phyloP scores from a whole-genome alignment of 2,113 vertebrate species.

The Indri indri region DNA sequence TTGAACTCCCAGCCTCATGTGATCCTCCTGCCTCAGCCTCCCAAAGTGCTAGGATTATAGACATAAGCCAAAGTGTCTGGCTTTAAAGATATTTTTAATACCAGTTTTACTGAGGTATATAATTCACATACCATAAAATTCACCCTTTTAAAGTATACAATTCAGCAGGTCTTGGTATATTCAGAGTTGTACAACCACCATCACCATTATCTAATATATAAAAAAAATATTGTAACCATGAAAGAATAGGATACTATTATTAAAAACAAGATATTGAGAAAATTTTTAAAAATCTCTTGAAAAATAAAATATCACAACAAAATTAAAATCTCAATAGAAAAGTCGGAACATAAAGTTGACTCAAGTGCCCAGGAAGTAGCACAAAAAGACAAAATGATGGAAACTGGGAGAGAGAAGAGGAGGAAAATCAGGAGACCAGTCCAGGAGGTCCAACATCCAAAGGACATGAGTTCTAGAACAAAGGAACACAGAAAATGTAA shows the following conservation, averaged over 20 bases:
- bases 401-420: not conserved
- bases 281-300: not conserved
- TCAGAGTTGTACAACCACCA: not conserved
- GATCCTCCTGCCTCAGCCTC: too few species aligned
- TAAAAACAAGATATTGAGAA: not conserved
- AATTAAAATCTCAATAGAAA: not conserved
- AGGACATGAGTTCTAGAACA: not conserved
- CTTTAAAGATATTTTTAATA: not conserved
- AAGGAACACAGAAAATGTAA: not conserved
- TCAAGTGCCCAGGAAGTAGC: not conserved
- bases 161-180: not conserved
- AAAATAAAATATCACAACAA: constrained; percentile 14
- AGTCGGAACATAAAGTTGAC: not conserved
- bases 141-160: not conserved
- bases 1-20: too few species aligned
- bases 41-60: too few species aligned
- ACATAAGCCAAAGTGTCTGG: too few species aligned
- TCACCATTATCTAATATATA: not conserved
- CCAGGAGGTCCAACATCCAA: not conserved
- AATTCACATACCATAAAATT: not conserved
- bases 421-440: not conserved
- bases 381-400: not conserved
- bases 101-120: not conserved
- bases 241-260: not conserved
- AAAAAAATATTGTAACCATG: not conserved